These are phyloP conservation scores for Temnothorax curvispinosus DNA, from an alignment of 1,140 invertebrate species.

Conservation along the genomic window DNA sequence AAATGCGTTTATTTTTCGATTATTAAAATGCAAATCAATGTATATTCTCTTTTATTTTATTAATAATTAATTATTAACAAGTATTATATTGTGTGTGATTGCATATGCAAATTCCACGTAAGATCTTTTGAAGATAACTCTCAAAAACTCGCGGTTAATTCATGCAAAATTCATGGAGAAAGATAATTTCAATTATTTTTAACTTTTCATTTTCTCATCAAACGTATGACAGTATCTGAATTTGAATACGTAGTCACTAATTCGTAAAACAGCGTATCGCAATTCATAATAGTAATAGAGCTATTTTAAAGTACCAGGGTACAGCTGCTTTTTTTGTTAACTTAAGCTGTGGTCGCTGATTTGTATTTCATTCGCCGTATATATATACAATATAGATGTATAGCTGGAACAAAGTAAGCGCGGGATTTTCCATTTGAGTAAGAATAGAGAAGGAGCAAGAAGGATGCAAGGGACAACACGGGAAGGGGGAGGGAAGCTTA, in stretches of 20 bases:
- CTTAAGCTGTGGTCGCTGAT: conserved; percentile 29
- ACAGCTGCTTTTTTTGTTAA: conserved; percentile 19
- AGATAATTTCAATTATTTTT: neutral
- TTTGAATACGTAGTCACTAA: neutral
- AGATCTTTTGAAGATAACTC: neutral
- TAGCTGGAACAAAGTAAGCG: conserved; percentile 67
- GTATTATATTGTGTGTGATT: neutral
- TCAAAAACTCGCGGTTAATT: neutral
- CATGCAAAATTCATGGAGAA: neutral
- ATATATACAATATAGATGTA: conserved; percentile 44
- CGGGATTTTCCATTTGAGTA: conserved; percentile 63
- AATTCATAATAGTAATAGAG: conserved; percentile 40
- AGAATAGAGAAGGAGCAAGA: conserved; percentile 40
- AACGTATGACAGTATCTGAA: neutral
- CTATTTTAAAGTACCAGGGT: conserved; percentile 52
- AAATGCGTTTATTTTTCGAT: neutral
- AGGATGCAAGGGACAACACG: neutral
- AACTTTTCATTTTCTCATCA: neutral
- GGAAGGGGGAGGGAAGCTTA: conserved; percentile 33
- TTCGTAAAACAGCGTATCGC: neutral
- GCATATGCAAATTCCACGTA: neutral
- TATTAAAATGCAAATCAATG: neutral
- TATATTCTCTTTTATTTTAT: neutral
- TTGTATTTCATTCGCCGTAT: conserved; percentile 58
- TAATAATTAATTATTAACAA: neutral